Base-by-base conservation (phyloP, 2,113 vertebrate genomes). In the Notothenia coriiceps region DNA sequence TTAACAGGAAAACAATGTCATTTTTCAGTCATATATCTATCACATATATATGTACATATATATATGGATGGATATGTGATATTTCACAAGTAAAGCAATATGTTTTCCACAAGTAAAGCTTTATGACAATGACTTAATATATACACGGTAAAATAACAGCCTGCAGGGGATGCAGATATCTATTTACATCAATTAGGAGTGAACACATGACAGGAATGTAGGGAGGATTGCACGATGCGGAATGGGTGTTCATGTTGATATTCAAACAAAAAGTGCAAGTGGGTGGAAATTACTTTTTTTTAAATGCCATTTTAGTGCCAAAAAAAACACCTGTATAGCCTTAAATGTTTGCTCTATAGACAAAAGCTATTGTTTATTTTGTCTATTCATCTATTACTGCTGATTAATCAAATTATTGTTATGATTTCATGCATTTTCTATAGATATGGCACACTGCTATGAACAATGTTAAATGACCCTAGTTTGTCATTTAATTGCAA, bases 1-100 rank as follows among this genome's bases (percentile, higher is more conserved):
- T 94, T 93, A 93, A 94, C 91, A 93, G 88, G 87, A 90, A 92
- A 92, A 93, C 89, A 93, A 87, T 90, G 85, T 91, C 86, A 86
- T 87, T 61, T 40, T 73, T 55, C 47, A 33, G 20, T 68, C 70
- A 65, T 22, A 63, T 63, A 14, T 63, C 13, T 18, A 50, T 15
- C 46, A 8, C 11, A 69, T 77, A 86, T 70, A 72, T 74, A 68
- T 70, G 47, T 84, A 69, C 66, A 86, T 54, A 61, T 77, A 73
- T 44, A 73, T 64, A 80, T 70, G 64, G 22, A 78, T 63, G 60
- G 59, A 73, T 67, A 68, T 52, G 76, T 67, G 63, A 80, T 47
- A 82, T 82, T 88, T 89, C 84, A 92, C 84, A 81, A 63, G 70
- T 88, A 88, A 91, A 91, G 89, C 88, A 89, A 87, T 80, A 87